Evolutionary conservation across 2,888 invertebrate species (phyloP), one percentile per base, ranked within the genome.

Genomic region (Eupithecia inturbata): DNA sequence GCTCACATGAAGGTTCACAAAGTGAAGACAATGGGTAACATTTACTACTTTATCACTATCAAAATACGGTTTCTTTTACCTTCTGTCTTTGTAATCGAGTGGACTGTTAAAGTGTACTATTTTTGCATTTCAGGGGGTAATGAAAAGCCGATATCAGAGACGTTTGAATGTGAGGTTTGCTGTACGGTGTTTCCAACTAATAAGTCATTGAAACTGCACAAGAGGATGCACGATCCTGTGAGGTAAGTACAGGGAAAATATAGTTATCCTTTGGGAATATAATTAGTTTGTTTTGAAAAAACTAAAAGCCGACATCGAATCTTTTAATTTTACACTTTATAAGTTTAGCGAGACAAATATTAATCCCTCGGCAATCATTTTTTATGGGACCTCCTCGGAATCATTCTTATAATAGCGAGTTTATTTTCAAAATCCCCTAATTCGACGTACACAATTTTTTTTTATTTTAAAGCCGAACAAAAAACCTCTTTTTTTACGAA

Each of bases 181-280:
- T 95, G 95, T 57, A 97, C 97, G 0, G 90, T 94, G 39, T 97
- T 97, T 82, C 94, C 95, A 0, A 95, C 96, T 0, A 96, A 95
- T 79, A 97, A 97, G 78, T 95, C 95, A 7, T 86, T 96, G 71
- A 94, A 96, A 80, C 89, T 97, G 67, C 97, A 97, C 84, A 95
- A 95, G 81, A 95, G 97, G 77, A 97, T 97, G 96, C 97, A 97
- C 81, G 96, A 96, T 49, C 96, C 97, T 5, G 93, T 96, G 7
- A 95, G 96, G 87, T 94, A 89, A 80, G 95, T 57, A 57, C 53
- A 10, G 10, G 26, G 12, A 1, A 26, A 57, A 26, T 12, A n/a
- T n/a, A n/a, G 0, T 19, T 9, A n/a, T n/a, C n/a, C n/a, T 9
- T 45, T 5, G 45, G 19, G 45, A 45, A 45, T 45, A 45, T 36